These are phyloP conservation scores for Esperia sulphurella DNA, from an alignment of 2,888 invertebrate species.

Conservation along the genomic window DNA sequence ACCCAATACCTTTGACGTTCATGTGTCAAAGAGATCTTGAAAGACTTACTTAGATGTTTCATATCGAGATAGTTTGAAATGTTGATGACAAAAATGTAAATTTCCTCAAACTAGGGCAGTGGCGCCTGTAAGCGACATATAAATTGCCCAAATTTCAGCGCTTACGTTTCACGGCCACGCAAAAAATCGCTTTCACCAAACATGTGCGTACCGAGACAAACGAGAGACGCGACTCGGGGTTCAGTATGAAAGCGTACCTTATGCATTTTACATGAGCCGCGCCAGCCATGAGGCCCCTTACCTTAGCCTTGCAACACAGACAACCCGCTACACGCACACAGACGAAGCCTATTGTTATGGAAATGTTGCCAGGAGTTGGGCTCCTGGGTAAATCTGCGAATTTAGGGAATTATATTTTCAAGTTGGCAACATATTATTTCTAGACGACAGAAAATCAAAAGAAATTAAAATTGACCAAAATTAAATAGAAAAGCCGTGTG, in stretches of 20 bases:
- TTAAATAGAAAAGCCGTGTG: too few species aligned
- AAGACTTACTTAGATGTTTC: background rate
- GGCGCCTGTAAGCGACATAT: constrained; percentile 7
- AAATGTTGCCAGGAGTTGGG: constrained; percentile 7
- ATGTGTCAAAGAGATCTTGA: background rate
- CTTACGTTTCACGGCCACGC: constrained; percentile 45
- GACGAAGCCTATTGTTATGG: constrained; percentile 16
- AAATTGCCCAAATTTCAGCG: constrained; percentile 19
- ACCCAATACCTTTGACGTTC: too few species aligned
- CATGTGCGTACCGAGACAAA: constrained; percentile 65
- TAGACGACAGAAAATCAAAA: too few species aligned
- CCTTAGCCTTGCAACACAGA: constrained; percentile 32
- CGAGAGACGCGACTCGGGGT: constrained; percentile 45
- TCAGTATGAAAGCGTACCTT: constrained; percentile 69
- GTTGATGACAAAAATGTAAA: background rate
- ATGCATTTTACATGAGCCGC: constrained; percentile 83
- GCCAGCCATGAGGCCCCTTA: constrained; percentile 18
- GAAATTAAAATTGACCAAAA: too few species aligned
- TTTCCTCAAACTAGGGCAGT: constrained; percentile 2
- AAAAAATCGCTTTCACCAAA: constrained; percentile 59
- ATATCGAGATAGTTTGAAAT: background rate
- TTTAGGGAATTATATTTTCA: background rate
- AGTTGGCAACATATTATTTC: too few species aligned
- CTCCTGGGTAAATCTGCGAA: constrained; percentile 2
- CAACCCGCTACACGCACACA: constrained; percentile 18